Percentiles rank a stretch among this genome's conserved stretches.
These are phyloP conservation scores for Lycodopsis pacificus DNA, from an alignment of 2,797 vertebrate genomes.

Conservation along the genomic window DNA sequence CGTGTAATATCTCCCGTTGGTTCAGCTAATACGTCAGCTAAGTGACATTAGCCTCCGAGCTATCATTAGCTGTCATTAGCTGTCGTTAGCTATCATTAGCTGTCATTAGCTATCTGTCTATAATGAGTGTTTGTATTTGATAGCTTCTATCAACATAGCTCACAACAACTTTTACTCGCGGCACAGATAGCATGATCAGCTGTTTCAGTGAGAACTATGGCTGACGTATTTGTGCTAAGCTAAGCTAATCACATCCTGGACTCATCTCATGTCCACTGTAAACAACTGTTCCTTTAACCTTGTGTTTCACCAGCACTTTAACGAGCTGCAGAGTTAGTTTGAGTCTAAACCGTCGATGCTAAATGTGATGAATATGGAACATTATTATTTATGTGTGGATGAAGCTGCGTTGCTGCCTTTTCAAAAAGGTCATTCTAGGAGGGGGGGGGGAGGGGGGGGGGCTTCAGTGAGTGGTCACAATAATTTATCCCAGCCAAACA, in stretches of 20 bases:
- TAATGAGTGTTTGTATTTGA: too few relatives aligned
- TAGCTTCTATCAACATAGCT: too few relatives aligned
- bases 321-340: not conserved
- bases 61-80: too few relatives aligned
- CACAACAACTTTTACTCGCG: too few relatives aligned
- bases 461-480: slow-evolving; percentile 68
- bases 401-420: slow-evolving; percentile 52
- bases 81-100: too few relatives aligned
- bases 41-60: too few relatives aligned
- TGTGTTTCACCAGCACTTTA: not conserved
- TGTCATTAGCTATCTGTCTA: too few relatives aligned
- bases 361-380: slow-evolving; percentile 9
- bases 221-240: not conserved
- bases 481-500: slow-evolving; percentile 71
- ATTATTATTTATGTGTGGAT: slow-evolving; percentile 37
- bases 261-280: too few relatives aligned
- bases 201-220: not conserved
- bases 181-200: too few relatives aligned
- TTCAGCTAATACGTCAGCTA: too few relatives aligned
- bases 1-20: too few relatives aligned
- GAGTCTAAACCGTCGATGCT: not conserved
- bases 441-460: slow-evolving; percentile 21
- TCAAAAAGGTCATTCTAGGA: slow-evolving; percentile 71
- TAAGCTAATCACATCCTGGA: not conserved
- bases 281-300: not conserved